Percentiles rank a stretch among this genome's conserved stretches.
Evolutionary conservation across 2,888 invertebrate genomes (phyloP).

Genomic region (Heteromurus nitidus): DNA sequence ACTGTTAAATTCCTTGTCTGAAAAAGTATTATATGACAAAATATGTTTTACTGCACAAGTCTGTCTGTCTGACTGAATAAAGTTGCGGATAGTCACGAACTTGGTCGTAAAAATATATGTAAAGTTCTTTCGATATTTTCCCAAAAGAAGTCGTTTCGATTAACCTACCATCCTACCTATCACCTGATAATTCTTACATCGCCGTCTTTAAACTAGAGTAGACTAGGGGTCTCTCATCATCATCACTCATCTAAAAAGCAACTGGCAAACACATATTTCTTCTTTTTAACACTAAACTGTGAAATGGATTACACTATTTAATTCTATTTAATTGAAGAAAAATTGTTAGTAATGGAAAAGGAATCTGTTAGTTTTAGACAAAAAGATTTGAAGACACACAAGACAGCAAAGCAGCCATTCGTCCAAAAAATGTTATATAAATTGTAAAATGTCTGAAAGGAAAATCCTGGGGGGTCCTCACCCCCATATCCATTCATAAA

Average conservation of each 20-base stretch:
- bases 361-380: not conserved
- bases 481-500: too few relatives aligned
- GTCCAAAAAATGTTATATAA: not conserved
- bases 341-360: not conserved
- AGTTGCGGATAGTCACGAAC: too few relatives aligned
- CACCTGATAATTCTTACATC: slow-evolving; percentile 44
- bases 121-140: slow-evolving; percentile 3
- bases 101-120: too few relatives aligned
- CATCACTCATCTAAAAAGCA: slow-evolving; percentile 24
- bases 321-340: not conserved
- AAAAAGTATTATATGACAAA: too few relatives aligned
- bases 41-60: too few relatives aligned
- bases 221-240: slow-evolving; percentile 60
- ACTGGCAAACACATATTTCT: not conserved
- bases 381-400: slow-evolving; percentile 20
- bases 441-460: too few relatives aligned
- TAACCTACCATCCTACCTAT: slow-evolving; percentile 14
- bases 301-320: not conserved
- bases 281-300: too few relatives aligned
- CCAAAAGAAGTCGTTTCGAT: not conserved
- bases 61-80: too few relatives aligned
- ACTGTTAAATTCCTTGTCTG: too few relatives aligned
- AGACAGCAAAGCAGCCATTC: not conserved
- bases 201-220: slow-evolving; percentile 57
- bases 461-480: too few relatives aligned